Evolutionary conservation across 2,113 vertebrate species (phyloP), one percentile per base, ranked within the genome.

Genomic region (Speoplatyrhinus poulsoni): DNA sequence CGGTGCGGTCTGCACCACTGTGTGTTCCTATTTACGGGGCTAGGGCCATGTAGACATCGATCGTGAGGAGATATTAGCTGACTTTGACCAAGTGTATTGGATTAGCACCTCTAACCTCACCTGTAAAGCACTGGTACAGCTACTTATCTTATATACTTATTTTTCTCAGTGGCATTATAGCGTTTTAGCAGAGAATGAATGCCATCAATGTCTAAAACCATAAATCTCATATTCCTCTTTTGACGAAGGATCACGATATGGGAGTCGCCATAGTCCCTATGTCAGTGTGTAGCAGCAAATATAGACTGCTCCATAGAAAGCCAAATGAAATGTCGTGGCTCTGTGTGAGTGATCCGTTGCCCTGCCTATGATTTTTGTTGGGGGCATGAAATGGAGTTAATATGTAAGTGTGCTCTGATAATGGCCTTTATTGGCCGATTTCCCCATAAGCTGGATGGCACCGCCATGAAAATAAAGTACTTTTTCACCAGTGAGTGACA

Each of bases 301-400:
- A 73, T 81, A 53, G 19, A 1, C 32, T 6, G n/a, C 62, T 64
- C 62, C 26, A 76, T 66, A 73, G 68, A 66, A 62, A 64, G 60
- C 16, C 66, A 66, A 62, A 56, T 53, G 70, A 83, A 73, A 71
- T 75, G 46, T 15, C 67, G 75, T 75, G 62, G 62, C 66, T 65
- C 76, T 70, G 69, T 72, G 68, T 85, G 61, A 79, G 64, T 73
- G 64, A 67, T 79, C 75, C 83, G 73, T 75, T 74, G 77, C 73
- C 70, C 69, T 82, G 59, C 77, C 67, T 66, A 47, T 80, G 58
- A 76, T 65, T 69, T 73, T 62, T 62, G 33, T 80, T 80, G 65
- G 77, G 78, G 77, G 60, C 63, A 85, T 87, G 83, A 80, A 77
- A 87, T 63, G 41, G 67, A 81, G 81, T 79, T 79, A 81, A 88